These are phyloP conservation scores for Drosophila pseudotakahashii DNA, from an alignment of 2,888 invertebrate species.

Conservation along the genomic window DNA sequence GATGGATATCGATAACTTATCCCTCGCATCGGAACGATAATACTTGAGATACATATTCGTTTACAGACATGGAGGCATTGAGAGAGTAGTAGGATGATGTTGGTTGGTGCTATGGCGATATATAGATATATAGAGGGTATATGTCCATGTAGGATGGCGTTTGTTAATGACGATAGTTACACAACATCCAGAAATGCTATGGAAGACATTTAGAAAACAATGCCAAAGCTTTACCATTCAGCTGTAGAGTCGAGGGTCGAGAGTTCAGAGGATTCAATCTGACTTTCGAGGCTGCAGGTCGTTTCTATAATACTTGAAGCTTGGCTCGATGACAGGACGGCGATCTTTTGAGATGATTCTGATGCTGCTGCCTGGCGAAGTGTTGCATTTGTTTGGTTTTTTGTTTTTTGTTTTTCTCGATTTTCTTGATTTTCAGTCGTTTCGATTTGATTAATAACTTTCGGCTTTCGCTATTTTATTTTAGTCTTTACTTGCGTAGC, in stretches of 20 bases:
- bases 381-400: conserved; percentile 11
- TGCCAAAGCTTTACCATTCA: conserved; percentile 71
- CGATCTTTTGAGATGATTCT: conserved; percentile 21
- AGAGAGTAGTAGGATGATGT: conserved; percentile 13
- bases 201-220: conserved; percentile 57
- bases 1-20: conserved; percentile 1
- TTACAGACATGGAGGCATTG: conserved; percentile 7
- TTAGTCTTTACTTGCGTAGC: conserved; percentile 27
- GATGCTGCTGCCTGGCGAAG: conserved; percentile 18
- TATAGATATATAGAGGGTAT: conserved; percentile 48
- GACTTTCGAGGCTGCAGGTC: neutral
- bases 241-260: conserved; percentile 38
- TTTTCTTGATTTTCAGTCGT: conserved; percentile 45
- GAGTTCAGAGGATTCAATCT: conserved; percentile 4
- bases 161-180: conserved; percentile 73
- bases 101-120: conserved; percentile 51
- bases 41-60: conserved; percentile 1
- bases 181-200: conserved; percentile 73
- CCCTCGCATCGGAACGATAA: conserved; percentile 1
- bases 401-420: conserved; percentile 1
- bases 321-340: conserved; percentile 23
- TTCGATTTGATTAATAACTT: conserved; percentile 27
- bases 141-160: conserved; percentile 62
- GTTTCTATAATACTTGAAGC: conserved; percentile 29
- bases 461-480: conserved; percentile 17